These are phyloP conservation scores for Idaea aversata DNA, from an alignment of 2,888 invertebrate genomes.

Conservation along the genomic window DNA sequence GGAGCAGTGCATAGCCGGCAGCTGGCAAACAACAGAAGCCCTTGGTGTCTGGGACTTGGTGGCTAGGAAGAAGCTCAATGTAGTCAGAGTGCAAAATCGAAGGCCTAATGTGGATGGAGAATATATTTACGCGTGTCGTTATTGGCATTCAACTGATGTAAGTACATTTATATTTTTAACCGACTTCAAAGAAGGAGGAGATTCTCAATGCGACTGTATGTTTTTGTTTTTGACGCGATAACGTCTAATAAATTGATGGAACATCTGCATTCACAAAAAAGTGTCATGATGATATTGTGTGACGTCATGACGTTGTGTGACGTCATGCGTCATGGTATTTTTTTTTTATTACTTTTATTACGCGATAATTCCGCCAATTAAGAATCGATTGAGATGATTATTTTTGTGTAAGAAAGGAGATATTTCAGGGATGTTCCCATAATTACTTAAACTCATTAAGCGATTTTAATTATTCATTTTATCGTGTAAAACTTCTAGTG, in stretches of 20 bases:
- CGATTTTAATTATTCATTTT: neutral
- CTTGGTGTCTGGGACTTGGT: slow-evolving; percentile 78
- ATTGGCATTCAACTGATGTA: slow-evolving; percentile 66
- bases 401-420: no score
- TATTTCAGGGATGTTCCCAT: neutral
- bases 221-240: neutral
- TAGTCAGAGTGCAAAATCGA: slow-evolving; percentile 73
- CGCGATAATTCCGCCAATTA: no score
- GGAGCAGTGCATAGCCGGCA: slow-evolving; percentile 74
- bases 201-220: neutral
- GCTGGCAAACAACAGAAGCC: slow-evolving; percentile 78
- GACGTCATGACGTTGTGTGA: no score
- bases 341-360: neutral
- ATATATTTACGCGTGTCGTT: slow-evolving; percentile 78
- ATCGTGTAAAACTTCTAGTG: no score
- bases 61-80: slow-evolving; percentile 66
- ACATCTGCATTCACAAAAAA: no score
- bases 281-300: no score
- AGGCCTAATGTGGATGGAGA: slow-evolving; percentile 77
- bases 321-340: no score
- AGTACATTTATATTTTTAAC: slow-evolving; percentile 11
- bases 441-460: neutral
- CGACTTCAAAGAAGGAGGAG: no score
- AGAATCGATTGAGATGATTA: no score
- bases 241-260: no score